Evolutionary conservation across 2,113 vertebrate genomes (phyloP).

Genomic region (Litocranius walleri): DNA sequence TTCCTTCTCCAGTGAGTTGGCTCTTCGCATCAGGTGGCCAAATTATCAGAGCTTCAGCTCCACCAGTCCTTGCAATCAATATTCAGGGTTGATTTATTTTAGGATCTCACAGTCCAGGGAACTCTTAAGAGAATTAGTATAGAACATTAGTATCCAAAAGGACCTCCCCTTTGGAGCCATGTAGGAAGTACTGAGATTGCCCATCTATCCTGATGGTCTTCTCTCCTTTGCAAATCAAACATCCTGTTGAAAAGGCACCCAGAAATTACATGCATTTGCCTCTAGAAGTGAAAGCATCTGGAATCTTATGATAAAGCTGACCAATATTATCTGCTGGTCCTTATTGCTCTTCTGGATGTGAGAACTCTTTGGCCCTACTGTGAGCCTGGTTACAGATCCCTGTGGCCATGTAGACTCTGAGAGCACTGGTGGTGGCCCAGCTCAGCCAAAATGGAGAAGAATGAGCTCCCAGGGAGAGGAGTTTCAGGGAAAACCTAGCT

Average conservation of each 20-base stretch:
- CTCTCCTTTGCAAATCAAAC: not conserved
- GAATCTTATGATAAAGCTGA: not conserved
- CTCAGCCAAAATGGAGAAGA: not conserved
- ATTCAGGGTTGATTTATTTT: not conserved
- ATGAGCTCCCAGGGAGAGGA: not conserved
- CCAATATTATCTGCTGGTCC: not conserved
- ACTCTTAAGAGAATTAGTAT: not conserved
- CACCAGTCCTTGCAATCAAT: not conserved
- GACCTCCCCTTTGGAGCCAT: not conserved
- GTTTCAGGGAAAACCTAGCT: not conserved
- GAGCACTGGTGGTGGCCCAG: not conserved
- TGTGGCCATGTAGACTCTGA: not conserved
- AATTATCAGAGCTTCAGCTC: not conserved
- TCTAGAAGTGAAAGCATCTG: not conserved
- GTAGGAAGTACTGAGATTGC: not conserved
- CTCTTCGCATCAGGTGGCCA: not conserved
- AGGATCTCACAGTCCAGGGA: not conserved
- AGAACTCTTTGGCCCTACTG: not conserved
- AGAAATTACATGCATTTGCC: not conserved
- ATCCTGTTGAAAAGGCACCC: not conserved
- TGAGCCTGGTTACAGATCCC: not conserved
- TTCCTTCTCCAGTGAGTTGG: not conserved
- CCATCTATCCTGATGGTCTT: not conserved
- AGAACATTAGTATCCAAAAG: not conserved
- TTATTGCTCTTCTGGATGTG: not conserved